Percentiles rank a stretch among this genome's conserved stretches.
phyloP scores from a whole-genome alignment of 2,113 vertebrate species.

The Trogon melanurus region DNA sequence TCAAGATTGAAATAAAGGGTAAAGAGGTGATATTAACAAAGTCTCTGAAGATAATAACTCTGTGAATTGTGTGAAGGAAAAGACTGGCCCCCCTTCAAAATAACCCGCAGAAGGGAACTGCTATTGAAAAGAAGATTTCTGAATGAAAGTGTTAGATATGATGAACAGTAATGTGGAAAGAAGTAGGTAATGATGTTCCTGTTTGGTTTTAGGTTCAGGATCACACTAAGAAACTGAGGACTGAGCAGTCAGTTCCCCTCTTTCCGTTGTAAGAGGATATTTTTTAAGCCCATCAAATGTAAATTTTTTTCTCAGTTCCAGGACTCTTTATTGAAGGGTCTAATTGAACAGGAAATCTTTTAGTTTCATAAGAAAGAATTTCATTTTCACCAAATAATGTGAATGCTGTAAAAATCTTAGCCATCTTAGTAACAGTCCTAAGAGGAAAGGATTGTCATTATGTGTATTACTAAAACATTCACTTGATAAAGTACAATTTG shows the following conservation, averaged over 20 bases:
- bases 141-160: not conserved
- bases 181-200: not conserved
- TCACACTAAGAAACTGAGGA: not conserved
- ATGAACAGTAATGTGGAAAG: not conserved
- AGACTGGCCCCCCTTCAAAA: not conserved
- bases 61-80: not conserved
- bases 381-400: not conserved
- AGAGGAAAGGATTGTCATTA: not conserved
- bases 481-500: not conserved
- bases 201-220: not conserved
- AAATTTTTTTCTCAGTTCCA: not conserved
- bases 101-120: not conserved
- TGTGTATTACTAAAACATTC: not conserved
- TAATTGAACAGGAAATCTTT: not conserved
- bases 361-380: not conserved
- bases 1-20: not conserved
- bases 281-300: not conserved
- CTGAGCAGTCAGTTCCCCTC: not conserved
- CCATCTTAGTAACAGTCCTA: not conserved
- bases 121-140: not conserved
- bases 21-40: not conserved
- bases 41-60: not conserved
- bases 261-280: not conserved
- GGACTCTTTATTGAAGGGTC: not conserved
- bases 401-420: not conserved